Base-by-base conservation (phyloP, 2,888 invertebrate species). In the Stramonita haemastoma region DNA sequence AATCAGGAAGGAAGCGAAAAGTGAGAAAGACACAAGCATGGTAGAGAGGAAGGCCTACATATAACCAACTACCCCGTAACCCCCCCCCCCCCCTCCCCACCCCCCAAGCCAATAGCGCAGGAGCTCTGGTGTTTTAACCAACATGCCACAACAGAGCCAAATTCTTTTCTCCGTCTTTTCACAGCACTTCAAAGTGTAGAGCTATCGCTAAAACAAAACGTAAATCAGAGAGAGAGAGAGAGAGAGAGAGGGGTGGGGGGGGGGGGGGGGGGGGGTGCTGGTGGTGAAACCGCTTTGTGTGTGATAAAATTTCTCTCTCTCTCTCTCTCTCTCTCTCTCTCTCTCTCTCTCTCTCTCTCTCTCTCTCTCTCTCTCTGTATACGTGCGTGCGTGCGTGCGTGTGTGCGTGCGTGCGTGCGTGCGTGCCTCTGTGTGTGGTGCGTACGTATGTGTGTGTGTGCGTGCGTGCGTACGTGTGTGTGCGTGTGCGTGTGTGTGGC, bases 201-300 rank as follows among this genome's bases (percentile, higher is more conserved):
- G 46, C 46, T 46, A 46, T 46, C 46, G 46, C 60, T 19, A 13
- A 77, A 22, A 29, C 22, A 77, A 29, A 29, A n/a, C 11, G n/a
- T 13, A 11, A n/a, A n/a, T 17, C 11, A 29, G 5, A n/a, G n/a
- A n/a, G 77, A 77, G 77, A 77, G n/a, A 77, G 77, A 77, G 77
- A 77, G 77, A 77, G n/a, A 77, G 77, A 77, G 77, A 77, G 77
- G n/a, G 77, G n/a, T 13, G n/a, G 77, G 13, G 77, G 13, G 77
- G 29, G n/a, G 29, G n/a, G n/a, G 77, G 13, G 77, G 26, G n/a
- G 29, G n/a, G 1, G 77, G 29, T 17, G 26, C 19, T 2, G 77
- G n/a, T 11, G 26, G 77, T 22, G 77, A 77, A 26, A 77, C n/a
- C 2, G 77, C 13, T 60, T 2, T 60, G 6, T 19, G 60, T 22